Percentiles rank a stretch among this genome's conserved stretches.
Evolutionary conservation across 2,797 vertebrate genomes (phyloP).

Genomic region (Tympanoctomys barrerae): DNA sequence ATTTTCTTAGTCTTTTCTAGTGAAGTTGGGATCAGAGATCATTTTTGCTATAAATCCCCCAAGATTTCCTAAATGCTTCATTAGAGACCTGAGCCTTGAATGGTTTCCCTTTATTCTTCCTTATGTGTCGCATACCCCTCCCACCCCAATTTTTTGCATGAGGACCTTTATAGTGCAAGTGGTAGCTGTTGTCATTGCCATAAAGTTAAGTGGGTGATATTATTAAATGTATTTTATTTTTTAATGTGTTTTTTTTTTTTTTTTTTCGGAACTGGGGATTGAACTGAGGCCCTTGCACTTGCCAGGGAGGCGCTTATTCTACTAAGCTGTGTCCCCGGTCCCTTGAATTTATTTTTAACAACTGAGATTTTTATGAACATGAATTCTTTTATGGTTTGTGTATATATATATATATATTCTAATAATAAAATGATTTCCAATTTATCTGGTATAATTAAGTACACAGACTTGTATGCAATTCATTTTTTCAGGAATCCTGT

Average conservation of each 20-base stretch:
- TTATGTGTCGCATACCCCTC: not conserved
- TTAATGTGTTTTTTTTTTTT: not conserved
- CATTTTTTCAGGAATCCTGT: not conserved
- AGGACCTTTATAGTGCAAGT: not conserved
- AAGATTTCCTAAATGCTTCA: not conserved
- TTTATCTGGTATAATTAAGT: not conserved
- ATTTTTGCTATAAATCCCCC: not conserved
- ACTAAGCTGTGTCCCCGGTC: too few species aligned
- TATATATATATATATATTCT: too few species aligned
- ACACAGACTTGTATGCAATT: not conserved
- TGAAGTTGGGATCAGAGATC: not conserved
- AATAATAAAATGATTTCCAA: conserved; percentile 4
- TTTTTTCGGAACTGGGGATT: too few species aligned
- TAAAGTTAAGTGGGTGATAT: not conserved
- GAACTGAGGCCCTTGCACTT: too few species aligned
- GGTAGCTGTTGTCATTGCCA: not conserved
- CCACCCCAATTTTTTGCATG: not conserved
- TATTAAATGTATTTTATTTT: not conserved
- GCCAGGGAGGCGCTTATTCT: too few species aligned
- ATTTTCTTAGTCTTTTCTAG: not conserved
- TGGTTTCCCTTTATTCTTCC: not conserved
- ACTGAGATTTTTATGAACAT: not conserved
- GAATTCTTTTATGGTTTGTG: not conserved
- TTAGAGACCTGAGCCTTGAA: not conserved
- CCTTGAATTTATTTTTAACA: not conserved